phyloP scores from a whole-genome alignment of 2,888 invertebrate genomes.

The Eledone cirrhosa region DNA sequence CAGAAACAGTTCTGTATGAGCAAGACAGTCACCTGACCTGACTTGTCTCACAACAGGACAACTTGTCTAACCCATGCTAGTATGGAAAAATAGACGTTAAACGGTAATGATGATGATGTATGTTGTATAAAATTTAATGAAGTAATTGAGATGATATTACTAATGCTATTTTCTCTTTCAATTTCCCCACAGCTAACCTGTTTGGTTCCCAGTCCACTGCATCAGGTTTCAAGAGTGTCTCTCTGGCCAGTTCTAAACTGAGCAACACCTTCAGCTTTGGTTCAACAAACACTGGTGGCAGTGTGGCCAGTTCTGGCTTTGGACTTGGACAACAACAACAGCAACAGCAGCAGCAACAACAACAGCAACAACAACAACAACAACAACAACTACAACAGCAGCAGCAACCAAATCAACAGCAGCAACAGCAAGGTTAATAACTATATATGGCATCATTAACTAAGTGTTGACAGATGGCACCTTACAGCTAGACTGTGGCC shows the following conservation, averaged over 20 bases:
- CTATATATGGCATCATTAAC: too few relatives aligned
- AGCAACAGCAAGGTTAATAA: too few relatives aligned
- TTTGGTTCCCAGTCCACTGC: conserved; percentile 37
- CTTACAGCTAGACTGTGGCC: too few relatives aligned
- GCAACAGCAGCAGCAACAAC: conserved; percentile 16
- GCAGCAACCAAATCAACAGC: neutral
- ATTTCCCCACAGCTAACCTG: conserved; percentile 21
- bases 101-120: too few relatives aligned
- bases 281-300: conserved; percentile 36
- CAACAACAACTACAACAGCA: neutral
- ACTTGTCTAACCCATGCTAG: too few relatives aligned
- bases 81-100: too few relatives aligned
- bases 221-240: conserved; percentile 39
- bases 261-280: conserved; percentile 34
- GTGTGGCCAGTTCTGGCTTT: conserved; percentile 63
- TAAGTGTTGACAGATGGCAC: too few relatives aligned
- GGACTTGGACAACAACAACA: conserved; percentile 42
- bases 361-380: neutral
- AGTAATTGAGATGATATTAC: too few relatives aligned
- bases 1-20: too few relatives aligned
- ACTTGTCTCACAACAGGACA: too few relatives aligned
- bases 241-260: conserved; percentile 28
- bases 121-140: too few relatives aligned
- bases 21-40: too few relatives aligned
- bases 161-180: neutral